Evolutionary conservation across 1,140 invertebrate species (phyloP).

Genomic region (Aporrectodea caliginosa): DNA sequence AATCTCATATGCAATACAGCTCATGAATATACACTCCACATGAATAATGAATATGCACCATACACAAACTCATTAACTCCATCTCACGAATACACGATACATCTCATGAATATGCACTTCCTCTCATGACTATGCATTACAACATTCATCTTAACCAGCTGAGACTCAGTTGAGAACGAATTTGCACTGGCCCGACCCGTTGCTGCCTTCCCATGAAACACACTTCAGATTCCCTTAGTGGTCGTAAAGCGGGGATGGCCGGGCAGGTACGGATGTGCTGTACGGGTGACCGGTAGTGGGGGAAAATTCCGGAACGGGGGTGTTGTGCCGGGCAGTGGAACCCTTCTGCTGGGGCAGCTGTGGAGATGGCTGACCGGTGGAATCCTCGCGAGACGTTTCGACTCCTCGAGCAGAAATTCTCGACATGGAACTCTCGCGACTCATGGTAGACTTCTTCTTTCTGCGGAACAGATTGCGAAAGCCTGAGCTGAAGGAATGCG

Average conservation of each 20-base stretch:
- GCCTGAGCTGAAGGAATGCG: constrained; percentile 26
- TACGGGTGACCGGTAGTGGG: constrained; percentile 7
- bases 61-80: no score
- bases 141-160: no score
- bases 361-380: constrained; percentile 5
- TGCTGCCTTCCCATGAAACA: no score
- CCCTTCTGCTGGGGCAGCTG: background rate
- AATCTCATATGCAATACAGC: no score
- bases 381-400: constrained; percentile 11
- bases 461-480: constrained; percentile 19
- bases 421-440: constrained; percentile 25
- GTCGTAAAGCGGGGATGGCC: constrained; percentile 20
- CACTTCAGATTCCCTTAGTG: no score
- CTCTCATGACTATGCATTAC: no score
- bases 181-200: no score
- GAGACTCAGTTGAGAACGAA: no score
- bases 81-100: no score
- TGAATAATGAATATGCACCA: no score
- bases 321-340: background rate
- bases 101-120: no score
- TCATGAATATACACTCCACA: no score
- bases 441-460: constrained; percentile 14
- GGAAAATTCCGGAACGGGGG: background rate
- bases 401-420: background rate
- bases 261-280: constrained; percentile 21